Evolutionary conservation across 2,113 vertebrate genomes (phyloP).

Genomic region (Embiotoca jacksoni): DNA sequence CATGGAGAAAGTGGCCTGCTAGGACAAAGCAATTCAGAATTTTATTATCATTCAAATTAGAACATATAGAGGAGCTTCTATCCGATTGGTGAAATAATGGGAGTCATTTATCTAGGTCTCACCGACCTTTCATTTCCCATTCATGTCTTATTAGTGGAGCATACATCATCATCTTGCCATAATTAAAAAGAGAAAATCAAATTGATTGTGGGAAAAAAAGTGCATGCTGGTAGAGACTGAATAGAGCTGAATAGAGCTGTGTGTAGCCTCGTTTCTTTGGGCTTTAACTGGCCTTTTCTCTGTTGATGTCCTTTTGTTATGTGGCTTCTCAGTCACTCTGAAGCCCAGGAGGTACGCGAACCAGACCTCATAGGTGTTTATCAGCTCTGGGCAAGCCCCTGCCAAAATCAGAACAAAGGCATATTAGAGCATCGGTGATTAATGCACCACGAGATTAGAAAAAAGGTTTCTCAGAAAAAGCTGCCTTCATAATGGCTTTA

Average conservation of each 20-base stretch:
- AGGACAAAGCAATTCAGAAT: constrained; percentile 85
- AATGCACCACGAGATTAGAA: constrained; percentile 58
- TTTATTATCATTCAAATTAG: constrained; percentile 94
- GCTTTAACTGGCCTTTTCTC: constrained; percentile 49
- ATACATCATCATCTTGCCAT: constrained; percentile 92
- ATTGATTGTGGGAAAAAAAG: constrained; percentile 81
- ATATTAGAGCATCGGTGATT: constrained; percentile 72
- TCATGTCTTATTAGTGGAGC: constrained; percentile 90
- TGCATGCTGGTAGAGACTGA: constrained; percentile 69
- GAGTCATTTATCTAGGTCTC: constrained; percentile 92
- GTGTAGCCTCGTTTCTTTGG: constrained; percentile 29
- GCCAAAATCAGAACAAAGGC: constrained; percentile 70
- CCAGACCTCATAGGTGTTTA: constrained; percentile 67
- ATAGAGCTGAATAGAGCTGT: constrained; percentile 52
- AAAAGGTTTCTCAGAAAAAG: constrained; percentile 68
- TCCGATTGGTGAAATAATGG: constrained; percentile 95
- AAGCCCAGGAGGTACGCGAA: constrained; percentile 57
- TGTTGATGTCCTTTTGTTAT: constrained; percentile 67
- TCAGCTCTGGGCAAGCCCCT: constrained; percentile 69
- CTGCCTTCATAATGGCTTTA: constrained; percentile 69
- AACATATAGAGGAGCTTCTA: constrained; percentile 89
- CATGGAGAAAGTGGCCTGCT: constrained; percentile 81
- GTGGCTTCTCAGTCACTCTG: constrained; percentile 37
- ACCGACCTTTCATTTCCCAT: constrained; percentile 93
- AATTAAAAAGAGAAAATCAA: constrained; percentile 89